Evolutionary conservation across 2,888 invertebrate species (phyloP).

Genomic region (Synergus itoensis): DNA sequence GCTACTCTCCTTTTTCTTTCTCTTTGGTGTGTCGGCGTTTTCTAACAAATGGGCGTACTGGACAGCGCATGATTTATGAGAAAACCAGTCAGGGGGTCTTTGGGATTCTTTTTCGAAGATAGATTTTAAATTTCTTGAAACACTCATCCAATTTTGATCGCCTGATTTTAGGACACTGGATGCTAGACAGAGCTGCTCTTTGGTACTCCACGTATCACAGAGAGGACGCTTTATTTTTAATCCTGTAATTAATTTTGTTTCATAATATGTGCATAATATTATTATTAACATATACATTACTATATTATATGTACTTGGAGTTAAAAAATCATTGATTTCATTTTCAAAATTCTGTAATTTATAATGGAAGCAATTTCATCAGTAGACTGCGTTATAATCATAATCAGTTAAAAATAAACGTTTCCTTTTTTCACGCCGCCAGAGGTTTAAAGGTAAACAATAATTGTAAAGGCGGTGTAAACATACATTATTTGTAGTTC

Average conservation of each 20-base stretch:
- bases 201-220: conserved; percentile 90
- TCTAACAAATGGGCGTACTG: conserved; percentile 92
- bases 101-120: conserved; percentile 84
- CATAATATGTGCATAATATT: neutral
- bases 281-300: no score
- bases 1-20: conserved; percentile 87
- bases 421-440: neutral
- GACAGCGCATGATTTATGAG: conserved; percentile 93
- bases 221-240: conserved; percentile 84
- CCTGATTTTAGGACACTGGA: conserved; percentile 92
- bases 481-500: neutral
- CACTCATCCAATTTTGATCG: conserved; percentile 95
- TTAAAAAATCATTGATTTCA: no score
- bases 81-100: conserved; percentile 92
- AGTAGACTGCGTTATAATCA: neutral
- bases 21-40: conserved; percentile 90
- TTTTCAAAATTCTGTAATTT: neutral
- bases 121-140: conserved; percentile 88
- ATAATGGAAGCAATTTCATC: no score
- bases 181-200: conserved; percentile 91
- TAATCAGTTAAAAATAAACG: neutral
- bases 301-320: no score
- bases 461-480: neutral
- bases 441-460: conserved; percentile 1
- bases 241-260: conserved; percentile 58